Evolutionary conservation across 2,113 vertebrate species (phyloP), one percentile per base, ranked within the genome.

Genomic region (Trogon melanurus): DNA sequence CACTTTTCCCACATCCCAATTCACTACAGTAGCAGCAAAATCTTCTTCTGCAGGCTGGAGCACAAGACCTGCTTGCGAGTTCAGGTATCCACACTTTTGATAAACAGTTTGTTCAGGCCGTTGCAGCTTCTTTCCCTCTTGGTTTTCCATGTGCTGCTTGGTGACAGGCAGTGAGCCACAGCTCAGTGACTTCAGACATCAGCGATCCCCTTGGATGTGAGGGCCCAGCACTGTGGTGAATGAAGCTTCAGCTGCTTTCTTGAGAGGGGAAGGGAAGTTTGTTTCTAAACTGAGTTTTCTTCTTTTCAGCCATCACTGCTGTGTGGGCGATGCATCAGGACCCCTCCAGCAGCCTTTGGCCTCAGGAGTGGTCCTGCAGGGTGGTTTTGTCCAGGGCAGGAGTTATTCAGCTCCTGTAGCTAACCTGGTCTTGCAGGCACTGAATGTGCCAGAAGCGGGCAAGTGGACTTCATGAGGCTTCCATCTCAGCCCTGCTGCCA

Each of bases 1-100:
- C 0, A 0, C 18, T 79, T 36, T 41, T 85, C 34, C 21, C 2
- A 7, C 1, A 2, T 85, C 18, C 79, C 10, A 2, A 29, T 89
- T 88, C 32, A 12, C 45, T 16, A 6, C 56, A 79, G 32, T 9
- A n/a, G 7, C 19, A 5, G 8, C 13, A 83, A 85, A 80, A 87
- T 56, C n/a, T 86, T 91, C 8, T 25, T 88, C 32, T 84, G 48
- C 48, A 41, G 14, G 44, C 18, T 73, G 36, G 30, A 62, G 23
- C 15, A 45, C 17, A 34, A 71, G 56, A 60, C n/a, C 27, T 62
- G 23, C 30, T 83, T n/a, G 60, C 26, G 13, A 91, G 15, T 16
- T 67, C 19, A 5, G 36, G 13, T 61, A 53, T 51, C 50, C 7
- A 14, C 16, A 10, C 25, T n/a, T 54, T 22, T 29, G 34, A 62